A percentile compares a stretch with the other conserved stretches of the same genome.
Evolutionary conservation across 2,888 invertebrate species (phyloP).

Genomic region (Silvanus unidentatus): DNA sequence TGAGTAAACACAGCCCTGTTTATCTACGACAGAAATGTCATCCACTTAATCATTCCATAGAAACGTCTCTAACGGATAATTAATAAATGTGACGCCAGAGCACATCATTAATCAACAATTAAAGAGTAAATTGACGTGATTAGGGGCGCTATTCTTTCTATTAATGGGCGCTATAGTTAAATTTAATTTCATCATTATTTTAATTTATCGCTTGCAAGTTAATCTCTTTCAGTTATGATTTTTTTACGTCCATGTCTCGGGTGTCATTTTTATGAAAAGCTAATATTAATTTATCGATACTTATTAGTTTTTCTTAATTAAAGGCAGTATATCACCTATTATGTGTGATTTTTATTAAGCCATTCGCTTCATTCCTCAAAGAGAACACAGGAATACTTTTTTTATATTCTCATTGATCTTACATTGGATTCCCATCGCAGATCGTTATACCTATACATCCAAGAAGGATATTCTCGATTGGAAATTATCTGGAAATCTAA

Average conservation of each 20-base stretch:
- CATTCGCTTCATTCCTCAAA: no score
- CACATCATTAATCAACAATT: constrained; percentile 42
- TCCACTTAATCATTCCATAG: constrained; percentile 39
- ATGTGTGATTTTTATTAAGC: no score
- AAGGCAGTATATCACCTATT: no score
- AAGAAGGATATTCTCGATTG: no score
- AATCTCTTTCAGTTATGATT: not conserved
- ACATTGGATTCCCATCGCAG: no score
- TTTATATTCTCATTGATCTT: no score
- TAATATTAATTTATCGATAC: not conserved
- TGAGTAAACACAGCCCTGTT: constrained; percentile 38
- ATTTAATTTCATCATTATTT: constrained; percentile 11
- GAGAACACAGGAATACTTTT: no score
- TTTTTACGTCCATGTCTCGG: not conserved
- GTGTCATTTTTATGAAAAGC: not conserved
- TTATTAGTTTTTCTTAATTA: no score
- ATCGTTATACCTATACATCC: no score
- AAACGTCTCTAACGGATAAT: constrained; percentile 38
- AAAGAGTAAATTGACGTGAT: constrained; percentile 39
- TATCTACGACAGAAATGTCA: constrained; percentile 37
- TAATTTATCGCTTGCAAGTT: constrained; percentile 12
- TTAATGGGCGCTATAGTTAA: constrained; percentile 12
- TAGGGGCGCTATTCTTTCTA: constrained; percentile 31
- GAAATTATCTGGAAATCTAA: no score
- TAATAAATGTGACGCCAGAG: constrained; percentile 40